Base-by-base conservation (phyloP, 2,113 vertebrate genomes). In the Pseudopodoces humilis region DNA sequence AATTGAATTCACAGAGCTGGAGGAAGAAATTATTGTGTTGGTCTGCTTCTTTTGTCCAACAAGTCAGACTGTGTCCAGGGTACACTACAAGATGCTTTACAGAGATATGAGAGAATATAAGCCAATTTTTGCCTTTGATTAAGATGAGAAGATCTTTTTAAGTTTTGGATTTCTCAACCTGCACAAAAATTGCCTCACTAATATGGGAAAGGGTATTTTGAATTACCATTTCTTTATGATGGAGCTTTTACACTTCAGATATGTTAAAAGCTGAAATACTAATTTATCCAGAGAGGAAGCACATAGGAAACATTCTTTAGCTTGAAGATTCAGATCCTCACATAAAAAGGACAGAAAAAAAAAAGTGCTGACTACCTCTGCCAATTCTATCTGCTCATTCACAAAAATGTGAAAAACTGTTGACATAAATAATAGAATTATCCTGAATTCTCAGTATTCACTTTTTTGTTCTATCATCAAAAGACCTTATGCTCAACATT, bases 301-400 rank as follows among this genome's bases (percentile, higher is more conserved):
- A 69, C 7, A 37, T 9, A 63, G 16, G 20, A 75, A 15, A 35
- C 72, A 47, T 37, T 70, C 7, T 65, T 64, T 58, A 76, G 6
- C 10, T 37, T 85, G 33, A 77, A 89, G 19, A 31, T 56, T 76
- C 31, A 86, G 19, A 60, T 4, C 6, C 23, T 74, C 13, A 77
- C 8, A 5, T 52, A 72, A 79, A 90, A 77, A 13, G 0, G 1
- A 0, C 4, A 2, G 6, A 1, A 2, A 6, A 35, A n/a, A 41
- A n/a, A 41, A 33, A 30, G 2, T 24, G 7, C 16, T 31, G 3
- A 33, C 5, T 59, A 9, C 1, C 5, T 74, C 47, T 71, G 24
- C 8, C 52, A 59, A 56, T 39, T 67, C 0, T 44, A 62, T 70
- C 39, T 79, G 11, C 7, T 2, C 0, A 23, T 71, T 67, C 25